Percentiles rank a stretch among this genome's conserved stretches.
Conservation (phyloP, 2,113 vertebrate genomes). For the Barbus barbus region DNA sequence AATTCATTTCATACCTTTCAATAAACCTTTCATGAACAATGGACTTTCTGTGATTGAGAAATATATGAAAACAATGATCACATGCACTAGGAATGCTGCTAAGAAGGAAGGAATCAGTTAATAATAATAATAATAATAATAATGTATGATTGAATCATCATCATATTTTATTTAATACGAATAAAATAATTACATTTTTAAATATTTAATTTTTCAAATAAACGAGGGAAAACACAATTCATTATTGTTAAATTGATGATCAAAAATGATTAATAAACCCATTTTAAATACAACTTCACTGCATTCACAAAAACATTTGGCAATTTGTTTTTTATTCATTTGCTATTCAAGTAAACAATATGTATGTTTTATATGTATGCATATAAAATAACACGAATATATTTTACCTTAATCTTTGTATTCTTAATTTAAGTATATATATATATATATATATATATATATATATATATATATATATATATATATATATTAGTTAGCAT, state of each 20-base stretch:
- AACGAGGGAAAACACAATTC: neutral
- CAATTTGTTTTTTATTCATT: neutral
- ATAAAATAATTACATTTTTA: neutral
- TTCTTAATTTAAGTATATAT: too few species aligned
- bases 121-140: neutral
- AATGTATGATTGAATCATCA: neutral
- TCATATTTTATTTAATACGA: neutral
- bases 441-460: too few species aligned
- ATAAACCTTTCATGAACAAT: neutral
- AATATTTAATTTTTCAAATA: neutral
- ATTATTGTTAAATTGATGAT: neutral
- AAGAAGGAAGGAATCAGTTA: neutral
- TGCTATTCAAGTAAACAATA: neutral
- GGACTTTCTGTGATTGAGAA: neutral
- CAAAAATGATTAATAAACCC: neutral
- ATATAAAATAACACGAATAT: neutral
- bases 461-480: too few species aligned
- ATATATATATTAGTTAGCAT: too few species aligned
- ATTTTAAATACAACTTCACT: neutral
- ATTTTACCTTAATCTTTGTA: too few species aligned
- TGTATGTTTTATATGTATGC: neutral
- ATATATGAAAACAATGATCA: neutral
- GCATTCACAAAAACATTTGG: neutral
- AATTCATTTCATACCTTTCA: neutral
- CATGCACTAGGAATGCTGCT: neutral